A percentile compares a stretch with the other conserved stretches of the same genome.
Conservation (phyloP, 2,888 invertebrate genomes). For the Cylloceria caligata region DNA sequence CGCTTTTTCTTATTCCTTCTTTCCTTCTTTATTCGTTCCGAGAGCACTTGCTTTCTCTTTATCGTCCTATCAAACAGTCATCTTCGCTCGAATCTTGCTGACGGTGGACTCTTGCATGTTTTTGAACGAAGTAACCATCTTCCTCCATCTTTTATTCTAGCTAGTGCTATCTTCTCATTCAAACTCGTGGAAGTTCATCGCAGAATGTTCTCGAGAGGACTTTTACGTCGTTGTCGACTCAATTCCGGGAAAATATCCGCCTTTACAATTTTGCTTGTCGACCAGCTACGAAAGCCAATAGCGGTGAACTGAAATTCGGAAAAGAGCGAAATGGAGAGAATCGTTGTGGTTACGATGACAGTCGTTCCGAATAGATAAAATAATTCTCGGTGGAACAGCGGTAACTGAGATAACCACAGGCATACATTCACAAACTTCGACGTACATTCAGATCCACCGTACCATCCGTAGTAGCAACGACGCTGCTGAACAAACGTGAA, state of each 20-base stretch:
- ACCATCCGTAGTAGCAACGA: slow-evolving; percentile 50
- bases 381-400: slow-evolving; percentile 48
- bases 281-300: not conserved
- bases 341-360: slow-evolving; percentile 41
- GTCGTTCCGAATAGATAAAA: slow-evolving; percentile 50
- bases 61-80: slow-evolving; percentile 76
- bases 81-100: slow-evolving; percentile 73
- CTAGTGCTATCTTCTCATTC: slow-evolving; percentile 52
- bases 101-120: slow-evolving; percentile 62
- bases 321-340: slow-evolving; percentile 37
- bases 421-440: slow-evolving; percentile 46
- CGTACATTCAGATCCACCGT: slow-evolving; percentile 31
- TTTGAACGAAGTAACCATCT: slow-evolving; percentile 34
- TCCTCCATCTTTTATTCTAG: slow-evolving; percentile 38
- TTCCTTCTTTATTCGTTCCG: slow-evolving; percentile 34
- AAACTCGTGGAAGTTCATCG: slow-evolving; percentile 46
- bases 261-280: slow-evolving; percentile 28
- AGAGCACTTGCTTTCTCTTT: slow-evolving; percentile 67
- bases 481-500: slow-evolving; percentile 65
- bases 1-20: slow-evolving; percentile 42
- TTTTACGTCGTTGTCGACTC: slow-evolving; percentile 21
- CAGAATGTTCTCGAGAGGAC: slow-evolving; percentile 6
- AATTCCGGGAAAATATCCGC: slow-evolving; percentile 34
- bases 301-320: slow-evolving; percentile 2
- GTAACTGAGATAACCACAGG: slow-evolving; percentile 28